Base-by-base conservation (phyloP, 1,140 invertebrate genomes). In the Rhagoletis pomonella region DNA sequence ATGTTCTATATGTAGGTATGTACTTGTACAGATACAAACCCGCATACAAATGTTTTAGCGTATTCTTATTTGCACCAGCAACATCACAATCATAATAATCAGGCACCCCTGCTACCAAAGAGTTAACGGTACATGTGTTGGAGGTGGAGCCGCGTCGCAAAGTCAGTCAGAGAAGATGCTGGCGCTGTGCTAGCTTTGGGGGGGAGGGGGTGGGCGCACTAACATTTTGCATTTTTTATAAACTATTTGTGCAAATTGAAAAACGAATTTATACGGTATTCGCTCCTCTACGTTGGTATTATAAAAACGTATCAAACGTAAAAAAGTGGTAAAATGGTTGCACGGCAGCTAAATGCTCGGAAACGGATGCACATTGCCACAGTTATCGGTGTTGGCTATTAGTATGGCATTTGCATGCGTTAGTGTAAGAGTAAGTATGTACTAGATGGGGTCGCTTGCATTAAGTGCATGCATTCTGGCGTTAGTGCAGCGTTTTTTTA, bases 201-300 rank as follows among this genome's bases (percentile, higher is more conserved):
- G 10, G 50, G 1, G 50, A 55, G 50, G 50, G 44, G 17, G 2
- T 2, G 73, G n/a, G 55, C 14, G 19, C 50, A 17, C 29, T 5
- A 55, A 3, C 1, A 4, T 86, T 10, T 55, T 86, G 85, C 29
- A 86, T 86, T 86, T 86, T 69, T 86, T 67, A 86, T 67, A 86
- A 67, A 86, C 64, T 50, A 59, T 62, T 81, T 58, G 65, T 58
- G 14, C 42, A 87, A 87, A 87, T 87, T 87, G 67, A 81, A 87
- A 77, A 60, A 77, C 86, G 77, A 77, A 87, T 87, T 87, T 87
- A 81, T 77, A 64, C 42, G 65, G 14, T 55, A 77, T 6, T 5
- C 19, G 39, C 10, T 6, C 39, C 17, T 67, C 4, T 39, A 39
- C 10, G 42, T 87, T 59, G n/a, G 86, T 77, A 77, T 77, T 87